phyloP scores from a whole-genome alignment of 2,797 vertebrate genomes.

The Alouatta caraya region DNA sequence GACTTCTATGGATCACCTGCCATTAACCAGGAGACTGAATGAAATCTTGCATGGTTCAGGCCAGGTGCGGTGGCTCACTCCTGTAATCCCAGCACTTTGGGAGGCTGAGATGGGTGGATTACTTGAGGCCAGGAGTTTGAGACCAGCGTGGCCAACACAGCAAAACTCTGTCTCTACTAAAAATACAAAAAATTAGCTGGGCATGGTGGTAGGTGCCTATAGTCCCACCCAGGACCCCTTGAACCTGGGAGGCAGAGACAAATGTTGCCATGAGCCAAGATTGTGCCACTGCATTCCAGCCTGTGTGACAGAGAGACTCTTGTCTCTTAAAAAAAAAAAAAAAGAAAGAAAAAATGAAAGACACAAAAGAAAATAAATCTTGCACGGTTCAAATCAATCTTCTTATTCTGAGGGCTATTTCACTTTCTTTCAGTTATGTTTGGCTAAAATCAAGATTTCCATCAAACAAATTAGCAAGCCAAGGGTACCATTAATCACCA shows the following conservation, averaged over 20 bases:
- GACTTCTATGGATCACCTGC: neutral
- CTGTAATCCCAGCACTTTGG: neutral
- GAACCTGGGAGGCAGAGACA: neutral
- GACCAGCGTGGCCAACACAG: neutral
- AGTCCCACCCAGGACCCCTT: neutral
- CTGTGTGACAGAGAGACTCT: neutral
- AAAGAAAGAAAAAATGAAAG: too few species aligned
- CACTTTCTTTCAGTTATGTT: neutral
- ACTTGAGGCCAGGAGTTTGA: neutral
- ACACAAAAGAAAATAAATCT: neutral
- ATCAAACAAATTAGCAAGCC: neutral
- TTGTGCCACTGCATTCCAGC: neutral
- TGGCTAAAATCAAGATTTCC: constrained; percentile 42
- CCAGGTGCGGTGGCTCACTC: neutral
- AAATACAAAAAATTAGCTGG: neutral
- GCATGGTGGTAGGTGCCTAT: neutral
- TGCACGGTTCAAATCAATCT: neutral
- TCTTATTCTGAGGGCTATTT: neutral
- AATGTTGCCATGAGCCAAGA: neutral
- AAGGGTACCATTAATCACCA: neutral
- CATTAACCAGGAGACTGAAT: neutral
- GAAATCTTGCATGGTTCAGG: neutral
- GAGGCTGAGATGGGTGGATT: neutral
- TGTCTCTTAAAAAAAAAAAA: neutral
- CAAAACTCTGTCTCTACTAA: neutral